These are phyloP conservation scores for Oreonectes daqikongensis DNA, from an alignment of 2,797 vertebrate species.

Conservation along the genomic window DNA sequence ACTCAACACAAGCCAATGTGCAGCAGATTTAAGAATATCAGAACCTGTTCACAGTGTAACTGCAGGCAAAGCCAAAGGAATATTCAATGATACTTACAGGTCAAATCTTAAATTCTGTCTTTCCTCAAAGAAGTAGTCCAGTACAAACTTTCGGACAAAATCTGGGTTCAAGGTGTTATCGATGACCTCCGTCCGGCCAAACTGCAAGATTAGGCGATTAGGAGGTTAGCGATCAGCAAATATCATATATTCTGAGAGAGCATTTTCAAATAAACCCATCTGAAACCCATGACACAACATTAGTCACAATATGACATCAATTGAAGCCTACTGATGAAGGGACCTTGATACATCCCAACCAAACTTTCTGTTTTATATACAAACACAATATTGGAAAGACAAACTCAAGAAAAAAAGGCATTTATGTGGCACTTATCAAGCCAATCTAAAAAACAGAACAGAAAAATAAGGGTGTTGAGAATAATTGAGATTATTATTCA, in stretches of 20 bases:
- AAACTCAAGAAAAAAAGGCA: not conserved
- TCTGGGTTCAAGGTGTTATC: slow-evolving; percentile 98
- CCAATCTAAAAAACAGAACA: slow-evolving; percentile 31
- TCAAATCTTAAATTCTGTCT: slow-evolving; percentile 97
- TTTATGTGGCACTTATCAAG: not conserved
- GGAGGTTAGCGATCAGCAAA: not conserved
- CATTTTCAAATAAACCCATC: too few species aligned
- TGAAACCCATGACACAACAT: not conserved
- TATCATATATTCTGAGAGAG: too few species aligned
- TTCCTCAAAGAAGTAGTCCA: slow-evolving; percentile 99
- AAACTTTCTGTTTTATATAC: not conserved
- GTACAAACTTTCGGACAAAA: slow-evolving; percentile 97
- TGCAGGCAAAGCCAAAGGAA: not conserved
- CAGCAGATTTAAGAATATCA: not conserved
- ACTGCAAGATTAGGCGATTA: slow-evolving; percentile 79
- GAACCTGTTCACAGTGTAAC: not conserved
- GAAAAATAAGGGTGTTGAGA: slow-evolving; percentile 39
- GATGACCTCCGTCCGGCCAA: slow-evolving; percentile 96
- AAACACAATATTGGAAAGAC: not conserved
- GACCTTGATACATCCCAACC: not conserved
- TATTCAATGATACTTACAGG: slow-evolving; percentile 83
- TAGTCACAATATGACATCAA: not conserved
- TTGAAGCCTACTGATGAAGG: not conserved
- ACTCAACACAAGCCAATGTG: not conserved
- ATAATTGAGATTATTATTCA: slow-evolving; percentile 63